Conservation (phyloP, 2,888 invertebrate species). For the Diarsia dahlii region DNA sequence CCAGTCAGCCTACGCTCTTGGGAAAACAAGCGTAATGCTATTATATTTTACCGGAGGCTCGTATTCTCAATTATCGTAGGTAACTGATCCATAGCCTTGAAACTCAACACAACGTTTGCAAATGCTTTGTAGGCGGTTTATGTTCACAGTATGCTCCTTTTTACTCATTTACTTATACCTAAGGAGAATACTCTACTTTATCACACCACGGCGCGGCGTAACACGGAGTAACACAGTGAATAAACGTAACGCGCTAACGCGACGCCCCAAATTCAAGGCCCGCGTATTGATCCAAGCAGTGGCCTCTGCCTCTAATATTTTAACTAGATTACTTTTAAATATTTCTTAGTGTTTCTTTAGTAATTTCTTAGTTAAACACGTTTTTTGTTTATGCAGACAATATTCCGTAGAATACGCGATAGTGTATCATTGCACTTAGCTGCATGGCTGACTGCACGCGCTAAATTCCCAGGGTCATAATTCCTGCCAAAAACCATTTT, state of each 20-base stretch:
- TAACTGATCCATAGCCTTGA: neutral
- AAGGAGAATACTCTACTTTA: neutral
- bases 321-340: too few species aligned
- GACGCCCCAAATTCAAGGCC: conserved; percentile 42
- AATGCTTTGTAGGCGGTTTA: neutral
- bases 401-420: neutral
- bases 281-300: conserved; percentile 34
- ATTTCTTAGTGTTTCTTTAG: neutral
- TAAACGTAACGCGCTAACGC: conserved; percentile 29
- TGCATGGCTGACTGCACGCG: conserved; percentile 22
- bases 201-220: neutral
- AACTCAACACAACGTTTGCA: neutral
- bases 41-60: neutral
- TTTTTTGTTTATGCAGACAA: too few species aligned
- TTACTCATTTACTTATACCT: neutral
- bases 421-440: neutral
- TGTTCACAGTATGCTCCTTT: neutral
- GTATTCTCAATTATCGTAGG: neutral
- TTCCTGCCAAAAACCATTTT: neutral
- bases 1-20: neutral
- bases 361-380: neutral
- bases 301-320: neutral
- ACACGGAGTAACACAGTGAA: neutral
- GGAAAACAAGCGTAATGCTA: neutral
- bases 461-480: neutral